Base-by-base conservation (phyloP, 2,888 invertebrate species). In the Conchocele bisecta region DNA sequence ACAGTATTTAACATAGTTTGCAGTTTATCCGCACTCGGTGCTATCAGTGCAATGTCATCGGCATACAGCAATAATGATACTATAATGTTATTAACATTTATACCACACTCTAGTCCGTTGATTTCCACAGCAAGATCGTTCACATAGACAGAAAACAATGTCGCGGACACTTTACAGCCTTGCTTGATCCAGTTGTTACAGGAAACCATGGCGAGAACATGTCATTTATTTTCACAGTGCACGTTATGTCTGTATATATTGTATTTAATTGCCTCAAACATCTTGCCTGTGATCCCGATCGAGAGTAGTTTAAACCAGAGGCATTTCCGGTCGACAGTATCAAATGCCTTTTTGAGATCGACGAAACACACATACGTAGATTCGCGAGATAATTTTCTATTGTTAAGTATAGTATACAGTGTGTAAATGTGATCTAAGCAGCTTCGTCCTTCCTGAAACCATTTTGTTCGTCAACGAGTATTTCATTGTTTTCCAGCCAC, bases 1-100 rank as follows among this genome's bases (percentile, higher is more conserved):
- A 63, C 31, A 39, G 26, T 39, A 39, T 53, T 26, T 33, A 63
- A 46, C 56, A 56, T 37, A 15, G 24, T 9, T 26, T 68, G 61
- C 20, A 68, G 33, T 26, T 35, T 20, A 5, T 48, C 17, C 29
- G 37, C 61, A 17, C 13, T 44, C 39, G 31, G 35, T 1, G 54
- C 20, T 15, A 68, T 20, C 11, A 68, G 41, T 0, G 33, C 56
- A 39, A 68, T 68, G 56, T 63, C 61, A 26, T 68, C 68, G 6
- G 61, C 61, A 39, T 63, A 69, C n/a, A 50, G 24, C 3, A 69
- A 20, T 37, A 35, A 33, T 17, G 22, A n/a, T n/a, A 37, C 2
- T 1, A 6, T 44, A 1, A 9, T 26, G 6, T 33, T 35, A 26
- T 57, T 42, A 24, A 68, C 17, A 22, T 2, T 13, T 3, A 68